Evolutionary conservation across 2,888 invertebrate genomes (phyloP), one percentile per base, ranked within the genome.

Genomic region (Perizoma flavofasciatum): DNA sequence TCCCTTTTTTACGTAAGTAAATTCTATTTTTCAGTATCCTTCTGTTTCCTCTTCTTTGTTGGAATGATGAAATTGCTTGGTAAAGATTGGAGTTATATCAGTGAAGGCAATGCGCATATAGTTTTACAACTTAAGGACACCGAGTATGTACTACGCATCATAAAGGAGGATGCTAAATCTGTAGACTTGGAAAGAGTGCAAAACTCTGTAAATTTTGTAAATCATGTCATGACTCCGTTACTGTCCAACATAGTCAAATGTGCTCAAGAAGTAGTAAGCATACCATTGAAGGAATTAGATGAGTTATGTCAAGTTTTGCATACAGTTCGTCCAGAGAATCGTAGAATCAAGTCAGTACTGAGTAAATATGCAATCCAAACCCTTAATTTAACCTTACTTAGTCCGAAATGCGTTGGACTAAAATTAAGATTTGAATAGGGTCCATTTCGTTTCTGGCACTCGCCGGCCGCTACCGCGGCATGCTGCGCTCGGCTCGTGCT

Each of bases 1-100:
- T 68, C 99, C 99, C 0, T 99, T 99, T 92, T 99, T 98, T 90
- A 98, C 98, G 97, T 97, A 93, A 95, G 95, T 94, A 85, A 79
- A 74, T 64, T 61, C 57, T 11, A 65, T 70, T 63, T 58, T 64
- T 59, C 65, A 58, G 46, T 58, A 49, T 37, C n/a, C 57, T 44
- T 41, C 11, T 48, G 22, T 44, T 37, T 41, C 6, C 6, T 41
- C 41, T 41, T 34, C 11, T 37, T 4, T 33, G 5, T 41, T 1
- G 39, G 44, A 50, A 40, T 66, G 59, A 90, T 90, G 91, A 78
- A 76, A 72, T 56, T 84, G 53, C 49, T 78, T 45, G 74, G 74
- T 53, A 75, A 75, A 71, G 65, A 72, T 9, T 94, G 92, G 91
- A 84, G 84, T 65, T 94, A 94, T 71, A 84, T 94, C 44, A 93